Evolutionary conservation across 2,797 vertebrate genomes (phyloP), one percentile per base, ranked within the genome.

Genomic region (Catamblyrhynchus diadema): DNA sequence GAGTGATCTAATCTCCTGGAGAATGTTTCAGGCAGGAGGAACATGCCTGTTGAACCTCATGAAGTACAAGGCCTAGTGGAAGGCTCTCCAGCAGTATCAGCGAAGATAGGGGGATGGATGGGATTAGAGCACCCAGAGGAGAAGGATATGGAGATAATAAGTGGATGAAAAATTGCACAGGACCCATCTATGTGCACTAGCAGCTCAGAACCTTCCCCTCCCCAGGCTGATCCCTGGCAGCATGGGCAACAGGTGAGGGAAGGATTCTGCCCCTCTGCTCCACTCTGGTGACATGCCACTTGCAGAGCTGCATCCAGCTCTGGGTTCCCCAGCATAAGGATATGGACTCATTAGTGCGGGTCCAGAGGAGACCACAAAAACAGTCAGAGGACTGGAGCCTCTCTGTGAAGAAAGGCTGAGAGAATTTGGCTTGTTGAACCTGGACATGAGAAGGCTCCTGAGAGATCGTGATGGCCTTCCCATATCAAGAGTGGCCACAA

Each of bases 111-210:
- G 23, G 42, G 27, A 69, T 0, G 22, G 66, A n/a, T 25, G 30
- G 71, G 35, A 74, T 65, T 64, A 69, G 56, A 81, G 42, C 28
- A 61, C 33, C 14, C 18, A 9, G 18, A 10, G 57, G n/a, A 71
- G 71, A 32, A 70, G 37, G 41, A 45, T 4, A 17, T 18, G 41
- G 61, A 48, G 33, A 14, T 39, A 41, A 21, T 3, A 13, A 13
- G 41, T 37, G 16, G 18, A 48, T 14, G 5, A 66, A 73, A 80
- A 47, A 22, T 6, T 24, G 51, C 56, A 70, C 20, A 17, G 4
- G 18, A 56, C 8, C 18, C 3, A 3, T 60, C 51, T 14, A 4
- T 0, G 6, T 62, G 30, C 0, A 3, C 28, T 30, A 1, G 3
- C 24, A 56, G 67, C 44, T 65, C 30, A 64, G n/a, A 70, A 45